These are phyloP conservation scores for Machimus rusticus DNA, from an alignment of 2,888 invertebrate species.

Conservation along the genomic window DNA sequence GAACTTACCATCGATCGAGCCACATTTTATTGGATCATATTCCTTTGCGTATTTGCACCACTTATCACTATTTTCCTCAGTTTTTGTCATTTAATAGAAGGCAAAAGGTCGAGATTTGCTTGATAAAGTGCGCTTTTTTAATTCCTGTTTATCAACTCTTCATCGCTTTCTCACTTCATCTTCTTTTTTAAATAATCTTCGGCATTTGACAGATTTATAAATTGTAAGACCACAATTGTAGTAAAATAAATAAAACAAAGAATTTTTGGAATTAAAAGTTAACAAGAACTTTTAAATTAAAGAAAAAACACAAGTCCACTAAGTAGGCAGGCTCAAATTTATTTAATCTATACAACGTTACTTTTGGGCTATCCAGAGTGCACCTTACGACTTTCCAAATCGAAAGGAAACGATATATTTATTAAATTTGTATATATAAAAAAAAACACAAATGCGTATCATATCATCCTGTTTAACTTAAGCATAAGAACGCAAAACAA, in stretches of 20 bases:
- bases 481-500: conserved; percentile 11
- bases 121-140: too few species aligned
- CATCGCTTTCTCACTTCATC: neutral
- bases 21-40: conserved; percentile 83
- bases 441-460: neutral
- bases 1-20: conserved; percentile 79
- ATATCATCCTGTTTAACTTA: neutral
- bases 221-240: neutral
- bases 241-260: too few species aligned
- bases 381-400: neutral
- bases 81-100: neutral
- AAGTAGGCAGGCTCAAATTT: neutral
- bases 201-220: neutral
- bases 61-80: conserved; percentile 49
- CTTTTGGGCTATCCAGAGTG: neutral
- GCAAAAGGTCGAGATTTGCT: too few species aligned
- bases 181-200: neutral
- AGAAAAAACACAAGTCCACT: neutral
- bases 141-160: neutral
- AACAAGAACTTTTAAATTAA: neutral
- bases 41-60: conserved; percentile 68
- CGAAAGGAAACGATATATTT: neutral
- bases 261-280: neutral
- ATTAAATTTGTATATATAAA: neutral
- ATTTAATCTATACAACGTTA: neutral